Percentiles rank a stretch among this genome's conserved stretches.
These are phyloP conservation scores for Altica lythri DNA, from an alignment of 2,888 invertebrate genomes.

Conservation along the genomic window DNA sequence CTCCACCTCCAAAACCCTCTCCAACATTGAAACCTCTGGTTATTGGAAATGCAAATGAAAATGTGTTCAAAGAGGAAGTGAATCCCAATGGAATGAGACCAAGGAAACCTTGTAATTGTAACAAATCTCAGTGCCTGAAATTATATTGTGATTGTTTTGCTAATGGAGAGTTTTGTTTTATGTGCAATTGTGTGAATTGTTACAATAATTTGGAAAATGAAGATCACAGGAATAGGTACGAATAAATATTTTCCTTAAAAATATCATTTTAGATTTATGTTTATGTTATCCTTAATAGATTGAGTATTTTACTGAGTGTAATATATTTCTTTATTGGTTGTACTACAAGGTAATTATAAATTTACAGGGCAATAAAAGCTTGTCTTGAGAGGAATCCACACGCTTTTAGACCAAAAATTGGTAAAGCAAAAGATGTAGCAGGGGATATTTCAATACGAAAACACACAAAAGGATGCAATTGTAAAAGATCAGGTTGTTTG, in stretches of 20 bases:
- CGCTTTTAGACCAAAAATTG: constrained; percentile 98
- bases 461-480: constrained; percentile 98
- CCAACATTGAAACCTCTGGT: constrained; percentile 26
- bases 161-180: constrained; percentile 97
- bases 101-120: constrained; percentile 97
- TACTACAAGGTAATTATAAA: too few species aligned
- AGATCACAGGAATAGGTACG: constrained; percentile 75
- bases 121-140: constrained; percentile 97
- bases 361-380: constrained; percentile 82
- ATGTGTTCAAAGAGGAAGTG: constrained; percentile 30
- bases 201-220: constrained; percentile 95
- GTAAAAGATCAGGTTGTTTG: constrained; percentile 95
- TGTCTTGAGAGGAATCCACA: constrained; percentile 96
- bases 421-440: constrained; percentile 71
- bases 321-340: too few species aligned
- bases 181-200: constrained; percentile 97
- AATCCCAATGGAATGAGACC: constrained; percentile 63
- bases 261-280: too few species aligned
- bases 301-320: too few species aligned
- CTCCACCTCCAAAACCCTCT: constrained; percentile 31
- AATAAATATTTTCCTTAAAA: too few species aligned
- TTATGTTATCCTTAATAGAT: too few species aligned
- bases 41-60: constrained; percentile 9
- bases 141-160: constrained; percentile 99
- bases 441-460: constrained; percentile 78